Evolutionary conservation across 2,113 vertebrate genomes (phyloP).

Genomic region (Oncorhynchus masou): DNA sequence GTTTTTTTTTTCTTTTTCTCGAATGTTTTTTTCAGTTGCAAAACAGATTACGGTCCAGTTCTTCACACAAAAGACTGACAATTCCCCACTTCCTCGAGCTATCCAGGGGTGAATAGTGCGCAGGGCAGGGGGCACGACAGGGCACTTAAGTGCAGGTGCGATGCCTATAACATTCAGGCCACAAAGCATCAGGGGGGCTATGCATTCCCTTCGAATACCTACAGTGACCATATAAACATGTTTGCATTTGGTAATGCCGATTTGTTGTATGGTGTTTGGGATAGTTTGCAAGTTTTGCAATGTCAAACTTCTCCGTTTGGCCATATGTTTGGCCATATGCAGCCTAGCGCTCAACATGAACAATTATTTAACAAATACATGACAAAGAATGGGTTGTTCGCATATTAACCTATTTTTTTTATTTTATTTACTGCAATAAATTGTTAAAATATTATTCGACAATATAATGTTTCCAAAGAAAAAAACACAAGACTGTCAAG

Average conservation of each 20-base stretch:
- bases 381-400: no score
- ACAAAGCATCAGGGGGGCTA: conserved; percentile 40
- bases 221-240: conserved; percentile 40
- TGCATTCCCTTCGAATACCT: conserved; percentile 44
- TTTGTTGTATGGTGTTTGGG: background rate
- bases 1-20: conserved; percentile 52
- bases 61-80: conserved; percentile 71
- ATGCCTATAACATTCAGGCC: conserved; percentile 52
- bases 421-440: no score
- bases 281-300: background rate
- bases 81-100: conserved; percentile 75
- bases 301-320: background rate
- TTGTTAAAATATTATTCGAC: no score
- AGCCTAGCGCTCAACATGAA: no score
- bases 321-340: no score
- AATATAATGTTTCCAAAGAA: background rate
- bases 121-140: conserved; percentile 61
- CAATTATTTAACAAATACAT: no score
- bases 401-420: no score
- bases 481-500: background rate
- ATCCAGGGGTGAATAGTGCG: conserved; percentile 62
- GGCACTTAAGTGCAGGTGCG: conserved; percentile 66
- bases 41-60: conserved; percentile 78
- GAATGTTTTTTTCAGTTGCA: conserved; percentile 81
- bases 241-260: conserved; percentile 21